These are phyloP conservation scores for Agonum fuliginosum DNA, from an alignment of 2,888 invertebrate species.

Conservation along the genomic window DNA sequence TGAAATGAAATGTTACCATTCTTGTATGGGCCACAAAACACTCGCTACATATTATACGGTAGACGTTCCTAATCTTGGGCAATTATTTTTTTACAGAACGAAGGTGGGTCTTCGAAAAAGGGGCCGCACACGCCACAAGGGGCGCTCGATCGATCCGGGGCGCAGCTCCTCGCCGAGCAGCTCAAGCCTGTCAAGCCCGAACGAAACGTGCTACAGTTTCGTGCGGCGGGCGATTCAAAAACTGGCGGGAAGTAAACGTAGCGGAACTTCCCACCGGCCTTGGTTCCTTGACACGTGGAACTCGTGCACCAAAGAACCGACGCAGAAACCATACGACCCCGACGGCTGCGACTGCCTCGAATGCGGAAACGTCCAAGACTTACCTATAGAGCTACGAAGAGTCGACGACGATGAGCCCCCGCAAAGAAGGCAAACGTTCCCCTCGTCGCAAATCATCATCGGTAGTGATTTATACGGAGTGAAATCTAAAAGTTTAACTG, in stretches of 20 bases:
- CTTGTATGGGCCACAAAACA: no score
- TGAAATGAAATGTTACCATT: no score
- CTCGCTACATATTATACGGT: no score
- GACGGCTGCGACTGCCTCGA: constrained; percentile 78
- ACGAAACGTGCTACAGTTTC: constrained; percentile 95
- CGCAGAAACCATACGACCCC: constrained; percentile 73
- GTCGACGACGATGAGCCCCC: constrained; percentile 80
- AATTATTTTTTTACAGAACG: constrained; percentile 65
- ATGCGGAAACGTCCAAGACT: constrained; percentile 81
- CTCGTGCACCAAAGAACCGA: constrained; percentile 70
- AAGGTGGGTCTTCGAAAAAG: constrained; percentile 73
- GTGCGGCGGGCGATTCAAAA: constrained; percentile 90
- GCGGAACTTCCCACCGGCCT: constrained; percentile 76
- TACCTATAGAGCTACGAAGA: constrained; percentile 91
- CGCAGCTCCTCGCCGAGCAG: constrained; percentile 82
- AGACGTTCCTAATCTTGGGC: no score
- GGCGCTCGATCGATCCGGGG: constrained; percentile 81
- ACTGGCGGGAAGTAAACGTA: constrained; percentile 81
- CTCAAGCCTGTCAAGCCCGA: constrained; percentile 92
- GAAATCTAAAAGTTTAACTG: constrained; percentile 89
- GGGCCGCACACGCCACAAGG: constrained; percentile 74
- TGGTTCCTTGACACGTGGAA: constrained; percentile 91
- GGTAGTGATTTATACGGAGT: constrained; percentile 75
- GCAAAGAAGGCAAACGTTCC: constrained; percentile 75
- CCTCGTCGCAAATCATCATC: constrained; percentile 70